Evolutionary conservation across 2,797 vertebrate genomes (phyloP).

Genomic region (Gouania willdenowi): DNA sequence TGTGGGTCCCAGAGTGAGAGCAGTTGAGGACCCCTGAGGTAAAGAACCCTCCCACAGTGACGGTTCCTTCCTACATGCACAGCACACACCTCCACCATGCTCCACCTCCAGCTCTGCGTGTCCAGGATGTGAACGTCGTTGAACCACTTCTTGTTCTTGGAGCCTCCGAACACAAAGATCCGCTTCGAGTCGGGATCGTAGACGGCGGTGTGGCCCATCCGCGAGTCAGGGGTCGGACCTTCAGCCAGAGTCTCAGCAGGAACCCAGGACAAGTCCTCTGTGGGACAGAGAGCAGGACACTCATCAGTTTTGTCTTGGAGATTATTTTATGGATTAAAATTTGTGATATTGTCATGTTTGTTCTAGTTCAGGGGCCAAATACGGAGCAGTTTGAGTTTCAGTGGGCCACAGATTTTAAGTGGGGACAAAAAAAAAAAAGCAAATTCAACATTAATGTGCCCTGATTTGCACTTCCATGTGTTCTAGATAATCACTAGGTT

Average conservation of each 20-base stretch:
- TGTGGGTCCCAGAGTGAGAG: too few relatives aligned
- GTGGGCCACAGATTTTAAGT: too few relatives aligned
- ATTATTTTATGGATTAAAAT: too few relatives aligned
- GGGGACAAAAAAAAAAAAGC: too few relatives aligned
- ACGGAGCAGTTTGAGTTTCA: too few relatives aligned
- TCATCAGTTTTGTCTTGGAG: too few relatives aligned
- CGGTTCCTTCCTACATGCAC: fast-evolving
- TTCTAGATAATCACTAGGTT: too few relatives aligned
- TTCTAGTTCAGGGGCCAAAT: too few relatives aligned
- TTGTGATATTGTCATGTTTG: too few relatives aligned
- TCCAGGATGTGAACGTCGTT: slow-evolving; percentile 81
- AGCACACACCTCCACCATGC: slow-evolving; percentile 70
- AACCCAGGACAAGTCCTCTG: slow-evolving; percentile 77
- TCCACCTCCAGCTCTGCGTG: slow-evolving; percentile 79
- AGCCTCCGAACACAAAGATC: slow-evolving; percentile 80
- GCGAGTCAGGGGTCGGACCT: slow-evolving; percentile 75
- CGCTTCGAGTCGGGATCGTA: slow-evolving; percentile 73
- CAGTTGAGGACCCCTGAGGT: too few relatives aligned
- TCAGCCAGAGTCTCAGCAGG: slow-evolving; percentile 73
- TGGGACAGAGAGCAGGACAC: slow-evolving; percentile 3
- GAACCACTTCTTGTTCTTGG: slow-evolving; percentile 80
- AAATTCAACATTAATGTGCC: too few relatives aligned
- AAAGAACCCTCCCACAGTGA: background rate
- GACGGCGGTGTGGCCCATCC: slow-evolving; percentile 75
- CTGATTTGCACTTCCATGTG: too few relatives aligned